A percentile compares a stretch with the other conserved stretches of the same genome.
These are phyloP conservation scores for Alligator mississippiensis DNA, from an alignment of 2,113 vertebrate species.

Conservation along the genomic window DNA sequence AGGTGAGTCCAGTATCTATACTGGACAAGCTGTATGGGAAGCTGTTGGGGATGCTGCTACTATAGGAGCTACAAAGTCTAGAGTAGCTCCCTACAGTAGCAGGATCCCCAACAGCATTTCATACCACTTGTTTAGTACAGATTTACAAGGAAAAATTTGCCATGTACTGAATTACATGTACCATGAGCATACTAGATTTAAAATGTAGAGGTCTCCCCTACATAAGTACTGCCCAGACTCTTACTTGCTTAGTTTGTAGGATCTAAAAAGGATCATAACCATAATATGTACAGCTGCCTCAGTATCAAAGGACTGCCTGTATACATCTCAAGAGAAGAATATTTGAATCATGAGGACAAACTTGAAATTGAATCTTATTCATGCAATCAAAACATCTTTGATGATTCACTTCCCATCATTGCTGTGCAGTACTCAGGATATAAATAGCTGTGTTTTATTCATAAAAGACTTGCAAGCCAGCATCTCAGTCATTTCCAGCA, in stretches of 20 bases:
- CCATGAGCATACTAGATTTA: neutral
- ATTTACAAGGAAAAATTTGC: neutral
- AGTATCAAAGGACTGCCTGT: neutral
- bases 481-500: neutral
- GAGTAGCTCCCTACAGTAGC: neutral
- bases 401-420: slow-evolving; percentile 51
- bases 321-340: neutral
- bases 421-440: slow-evolving; percentile 13
- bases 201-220: neutral
- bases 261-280: neutral
- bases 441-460: slow-evolving; percentile 39
- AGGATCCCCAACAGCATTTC: neutral
- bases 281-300: neutral
- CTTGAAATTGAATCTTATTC: slow-evolving; percentile 53
- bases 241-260: neutral
- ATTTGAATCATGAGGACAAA: slow-evolving; percentile 27
- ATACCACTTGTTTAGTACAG: neutral
- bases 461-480: neutral
- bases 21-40: too few relatives aligned
- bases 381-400: slow-evolving; percentile 53
- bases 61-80: neutral
- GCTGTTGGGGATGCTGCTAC: too few relatives aligned
- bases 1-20: too few relatives aligned
- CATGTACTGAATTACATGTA: neutral
- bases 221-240: neutral